Evolutionary conservation across 2,888 invertebrate genomes (phyloP), one percentile per base, ranked within the genome.

Genomic region (Eristalis intricaria): DNA sequence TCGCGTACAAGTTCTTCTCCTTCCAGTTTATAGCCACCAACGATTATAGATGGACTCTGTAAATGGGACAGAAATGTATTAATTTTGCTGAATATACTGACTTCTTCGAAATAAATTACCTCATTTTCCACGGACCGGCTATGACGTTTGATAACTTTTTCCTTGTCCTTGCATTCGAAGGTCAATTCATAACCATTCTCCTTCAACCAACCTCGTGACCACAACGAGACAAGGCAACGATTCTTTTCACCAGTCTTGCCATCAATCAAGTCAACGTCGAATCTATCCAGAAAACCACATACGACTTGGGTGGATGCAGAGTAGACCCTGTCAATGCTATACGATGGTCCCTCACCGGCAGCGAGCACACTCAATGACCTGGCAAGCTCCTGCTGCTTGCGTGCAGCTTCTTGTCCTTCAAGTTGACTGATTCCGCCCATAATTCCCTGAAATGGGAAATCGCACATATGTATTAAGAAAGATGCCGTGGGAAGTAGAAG

Each of bases 141-240:
- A 66, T 38, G 43, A n/a, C 43, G 43, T 4, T n/a, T 43, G 15
- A 43, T n/a, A n/a, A 43, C 43, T 4, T 43, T 43, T 19, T 22
- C 26, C 64, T 91, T 90, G 71, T 91, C 90, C 66, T 92, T 92
- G 88, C 94, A 94, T 56, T 92, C 91, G 60, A 94, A 90, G 5
- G 91, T 92, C 0, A 93, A 91, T 65, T 94, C 91, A 84, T 92
- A 92, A 1, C 92, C 92, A 26, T 92, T 26, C 40, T 71, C 58
- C n/a, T 90, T 89, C 15, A 94, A 56, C 96, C 95, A 96, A 0
- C 94, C 92, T 71, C 93, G 93, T 26, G 95, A 94, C 95, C 95
- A 95, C 50, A 95, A 93, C 35, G 92, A 90, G 0, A 93, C 89
- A 29, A 90, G 88, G 84, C 92, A 93, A 63, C 91, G 90, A 60